Base-by-base conservation (phyloP, 64 coral and sea anemone species). In the Montipora sp. region DNA sequence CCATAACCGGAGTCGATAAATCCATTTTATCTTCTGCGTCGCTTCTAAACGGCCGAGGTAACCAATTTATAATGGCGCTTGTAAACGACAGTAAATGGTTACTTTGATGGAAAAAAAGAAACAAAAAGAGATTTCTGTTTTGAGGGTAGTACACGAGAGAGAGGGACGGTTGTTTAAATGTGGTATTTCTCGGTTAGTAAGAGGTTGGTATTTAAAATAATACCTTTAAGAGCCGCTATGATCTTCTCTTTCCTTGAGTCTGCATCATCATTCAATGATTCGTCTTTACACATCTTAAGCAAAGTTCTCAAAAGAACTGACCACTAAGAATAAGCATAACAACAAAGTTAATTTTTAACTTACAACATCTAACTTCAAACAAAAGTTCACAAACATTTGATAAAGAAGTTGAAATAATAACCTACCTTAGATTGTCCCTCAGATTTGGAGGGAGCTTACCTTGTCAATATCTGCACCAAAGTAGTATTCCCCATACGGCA, bases 171-270 rank as follows among this genome's bases (percentile, higher is more conserved):
- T 36, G 27, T 36, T 36, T 36, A 36, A 36, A 36, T 36, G 27
- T 36, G 27, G 27, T 36, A 36, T 36, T 36, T 36, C 27, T 36
- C 27, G 27, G 27, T 36, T 36, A 36, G 27, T 36, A 36, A 36
- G 27, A 36, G 27, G 27, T 36, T 36, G 27, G 27, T 36, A 36
- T 36, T 36, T 7, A n/a, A 57, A 57, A 8, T 11, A 57, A 7
- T 77, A 92, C 90, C 90, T 77, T 76, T 91, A 48, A 92, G 80
- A 13, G 51, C 90, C 60, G 11, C 72, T 18, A 92, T 24, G 9
- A 92, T 75, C 5, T 45, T 1, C 13, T 84, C 71, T 75, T 71
- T 59, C 22, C 75, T 84, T 70, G 23, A 36, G 43, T 92, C 90
- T 19, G 49, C 46, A 51, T 92, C 70, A 48, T 92, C 80, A 22